These are phyloP conservation scores for Andrena praecox DNA, from an alignment of 2,888 invertebrate genomes.

Conservation along the genomic window DNA sequence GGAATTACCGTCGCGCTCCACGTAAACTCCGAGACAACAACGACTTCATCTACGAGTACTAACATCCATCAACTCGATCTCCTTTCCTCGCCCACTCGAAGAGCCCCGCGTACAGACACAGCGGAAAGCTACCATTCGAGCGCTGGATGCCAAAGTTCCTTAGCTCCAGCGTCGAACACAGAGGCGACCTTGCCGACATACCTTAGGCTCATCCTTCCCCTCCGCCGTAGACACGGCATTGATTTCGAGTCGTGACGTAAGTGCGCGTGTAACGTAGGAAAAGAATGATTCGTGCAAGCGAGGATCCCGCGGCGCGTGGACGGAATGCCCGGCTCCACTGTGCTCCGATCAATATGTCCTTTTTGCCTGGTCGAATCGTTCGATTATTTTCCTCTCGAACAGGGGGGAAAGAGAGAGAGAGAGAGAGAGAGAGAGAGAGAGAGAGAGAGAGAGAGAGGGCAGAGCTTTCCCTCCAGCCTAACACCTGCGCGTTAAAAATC, in stretches of 20 bases:
- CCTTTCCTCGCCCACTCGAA: background rate
- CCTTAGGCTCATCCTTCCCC: conserved; percentile 36
- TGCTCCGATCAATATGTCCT: background rate
- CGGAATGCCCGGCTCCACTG: conserved; percentile 14
- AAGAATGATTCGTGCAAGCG: conserved; percentile 9
- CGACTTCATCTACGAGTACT: background rate
- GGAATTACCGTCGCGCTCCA: conserved; percentile 8
- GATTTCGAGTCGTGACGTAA: conserved; percentile 53
- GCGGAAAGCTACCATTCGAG: background rate
- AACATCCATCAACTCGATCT: too few species aligned
- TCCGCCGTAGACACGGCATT: conserved; percentile 16
- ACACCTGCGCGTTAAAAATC: conserved; percentile 9
- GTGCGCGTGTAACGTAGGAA: conserved; percentile 14
- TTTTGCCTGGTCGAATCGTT: background rate
- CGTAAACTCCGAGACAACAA: conserved; percentile 1
- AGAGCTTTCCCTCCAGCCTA: background rate
- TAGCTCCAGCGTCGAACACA: background rate
- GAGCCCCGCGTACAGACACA: background rate
- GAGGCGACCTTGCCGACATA: conserved; percentile 24
- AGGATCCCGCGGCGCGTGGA: conserved; percentile 9
- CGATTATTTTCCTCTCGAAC: background rate
- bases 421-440: too few species aligned
- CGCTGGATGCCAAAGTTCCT: background rate
- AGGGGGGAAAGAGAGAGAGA: too few species aligned
- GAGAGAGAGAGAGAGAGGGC: too few species aligned